Evolutionary conservation across 2,113 vertebrate genomes (phyloP).

Genomic region (Epinephelus moara): DNA sequence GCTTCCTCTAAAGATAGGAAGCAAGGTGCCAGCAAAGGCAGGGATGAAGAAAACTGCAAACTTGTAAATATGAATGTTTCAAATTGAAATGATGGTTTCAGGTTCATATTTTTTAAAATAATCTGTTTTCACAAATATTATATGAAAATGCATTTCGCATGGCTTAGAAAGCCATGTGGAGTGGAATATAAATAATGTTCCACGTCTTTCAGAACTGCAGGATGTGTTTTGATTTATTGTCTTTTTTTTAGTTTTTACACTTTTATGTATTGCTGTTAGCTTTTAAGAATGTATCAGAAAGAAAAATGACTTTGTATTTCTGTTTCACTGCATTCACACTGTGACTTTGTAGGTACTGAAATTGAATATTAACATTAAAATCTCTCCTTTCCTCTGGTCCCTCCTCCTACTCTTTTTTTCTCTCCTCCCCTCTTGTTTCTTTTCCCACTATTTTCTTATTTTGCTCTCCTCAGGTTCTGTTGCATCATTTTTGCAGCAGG

Average conservation of each 20-base stretch:
- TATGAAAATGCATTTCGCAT: background rate
- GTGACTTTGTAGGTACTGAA: background rate
- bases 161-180: background rate
- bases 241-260: background rate
- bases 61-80: background rate
- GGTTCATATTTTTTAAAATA: background rate
- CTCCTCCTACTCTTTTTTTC: background rate
- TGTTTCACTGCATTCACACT: background rate
- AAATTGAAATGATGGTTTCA: background rate
- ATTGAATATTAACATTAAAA: background rate
- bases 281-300: background rate
- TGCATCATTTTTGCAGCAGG: conserved; percentile 60
- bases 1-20: background rate
- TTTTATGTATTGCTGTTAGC: background rate
- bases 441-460: background rate
- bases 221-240: background rate
- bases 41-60: background rate
- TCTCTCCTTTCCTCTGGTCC: background rate
- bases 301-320: background rate
- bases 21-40: background rate
- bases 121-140: background rate
- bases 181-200: background rate
- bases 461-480: conserved; percentile 68
- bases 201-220: background rate
- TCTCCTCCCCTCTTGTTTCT: conserved; percentile 13